These are phyloP conservation scores for Drosophila ohnishii DNA, from an alignment of 1,140 invertebrate species.

Conservation along the genomic window DNA sequence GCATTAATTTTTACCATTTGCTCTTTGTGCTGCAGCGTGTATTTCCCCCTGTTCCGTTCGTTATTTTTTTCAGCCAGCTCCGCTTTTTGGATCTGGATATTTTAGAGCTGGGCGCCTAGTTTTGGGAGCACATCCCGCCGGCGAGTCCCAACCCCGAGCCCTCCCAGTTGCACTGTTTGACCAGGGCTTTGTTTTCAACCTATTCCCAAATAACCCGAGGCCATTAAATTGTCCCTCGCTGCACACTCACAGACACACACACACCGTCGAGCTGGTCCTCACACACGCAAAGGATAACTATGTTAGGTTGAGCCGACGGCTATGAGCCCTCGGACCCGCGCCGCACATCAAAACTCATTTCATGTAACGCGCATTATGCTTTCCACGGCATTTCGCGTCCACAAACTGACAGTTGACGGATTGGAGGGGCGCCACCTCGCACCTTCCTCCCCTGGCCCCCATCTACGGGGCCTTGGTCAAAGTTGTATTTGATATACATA, in stretches of 20 bases:
- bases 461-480: conserved; percentile 35
- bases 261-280: neutral
- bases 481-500: conserved; percentile 59
- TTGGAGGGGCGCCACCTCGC: conserved; percentile 35
- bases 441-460: neutral
- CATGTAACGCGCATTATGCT: conserved; percentile 75
- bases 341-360: conserved; percentile 77
- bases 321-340: conserved; percentile 46
- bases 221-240: conserved; percentile 52
- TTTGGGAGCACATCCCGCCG: conserved; percentile 13
- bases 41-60: conserved; percentile 28
- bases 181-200: conserved; percentile 54
- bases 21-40: conserved; percentile 53
- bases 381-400: conserved; percentile 75
- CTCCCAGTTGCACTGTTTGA: conserved; percentile 43
- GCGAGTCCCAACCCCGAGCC: conserved; percentile 1
- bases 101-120: conserved; percentile 35
- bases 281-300: conserved; percentile 45
- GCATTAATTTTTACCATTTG: conserved; percentile 66
- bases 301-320: conserved; percentile 39
- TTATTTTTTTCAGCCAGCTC: conserved; percentile 15
- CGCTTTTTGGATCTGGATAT: conserved; percentile 34
- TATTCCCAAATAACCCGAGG: conserved; percentile 59
- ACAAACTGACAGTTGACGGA: conserved; percentile 65
- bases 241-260: conserved; percentile 19